Base-by-base conservation (phyloP, 92 coral and sea anemone species). In the Bergia puertoricense region DNA sequence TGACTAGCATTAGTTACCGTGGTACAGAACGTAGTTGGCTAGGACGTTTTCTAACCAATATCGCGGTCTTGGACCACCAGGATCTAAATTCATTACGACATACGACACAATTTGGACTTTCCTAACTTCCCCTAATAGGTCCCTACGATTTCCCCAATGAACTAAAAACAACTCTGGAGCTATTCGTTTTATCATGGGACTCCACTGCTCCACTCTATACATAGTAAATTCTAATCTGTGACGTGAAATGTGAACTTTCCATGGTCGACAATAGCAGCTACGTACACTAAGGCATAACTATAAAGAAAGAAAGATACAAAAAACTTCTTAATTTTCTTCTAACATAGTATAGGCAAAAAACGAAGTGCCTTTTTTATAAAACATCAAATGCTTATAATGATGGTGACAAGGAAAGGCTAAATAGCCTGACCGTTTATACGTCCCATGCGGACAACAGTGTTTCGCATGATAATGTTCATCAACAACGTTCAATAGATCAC, bases 191-290 rank as follows among this genome's bases (percentile, higher is more conserved):
- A 67, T 67, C 73, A 67, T 67, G 73, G 73, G 73, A 67, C 73
- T 67, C 73, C 73, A 67, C 73, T 67, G 73, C 73, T 67, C 73
- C 73, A 67, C 73, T 67, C 73, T 67, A 67, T 67, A 67, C 73
- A 67, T 67, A 67, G 73, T 67, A 67, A 20, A 67, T 67, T 67
- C 73, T 67, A 67, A 20, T 67, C 73, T 67, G 73, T 67, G 73
- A 67, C 73, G 73, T 67, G 73, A 67, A 67, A 67, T 67, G 73
- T 67, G 73, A 67, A 67, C 73, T 67, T 67, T 67, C 73, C 73
- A 67, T 67, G 73, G 73, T 67, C 73, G 73, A 67, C 73, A 67
- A 67, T 67, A 67, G 73, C 73, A 67, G 73, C 73, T 67, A 67
- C 73, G 73, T 67, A 67, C 37, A 67, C 56, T 50, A 50, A 50